Base-by-base conservation (phyloP, 2,888 invertebrate species). In the Heliconius aoede region DNA sequence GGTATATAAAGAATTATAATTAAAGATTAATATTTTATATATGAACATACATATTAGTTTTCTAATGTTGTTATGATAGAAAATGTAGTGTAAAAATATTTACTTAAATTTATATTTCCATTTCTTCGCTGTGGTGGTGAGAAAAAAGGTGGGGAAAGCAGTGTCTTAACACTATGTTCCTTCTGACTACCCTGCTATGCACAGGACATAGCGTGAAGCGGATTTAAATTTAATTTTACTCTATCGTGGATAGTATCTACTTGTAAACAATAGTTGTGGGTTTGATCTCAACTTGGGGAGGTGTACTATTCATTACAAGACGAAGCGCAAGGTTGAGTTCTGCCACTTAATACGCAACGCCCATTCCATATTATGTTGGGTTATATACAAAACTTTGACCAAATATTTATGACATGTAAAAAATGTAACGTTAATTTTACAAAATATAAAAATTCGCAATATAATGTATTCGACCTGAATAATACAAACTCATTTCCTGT, bases 1-100 rank as follows among this genome's bases (percentile, higher is more conserved):
- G 58, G 15, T 69, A 9, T 26, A 21, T n/a, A n/a, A 73, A 32
- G 68, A 69, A 69, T 69, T 69, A 69, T 69, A 69, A 69, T 69
- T 55, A 32, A 30, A 69, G 30, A 30, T 69, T 30, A 55, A 30
- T 55, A n/a, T 55, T 69, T 36, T 65, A 65, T 30, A 21, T 1
- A 7, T 65, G 24, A 36, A 58, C 24, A 24, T 58, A 58, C 46
- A 46, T 18, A 8, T 46, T 21, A 55, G n/a, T 55, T 55, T 55
- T 55, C 55, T 55, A 55, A n/a, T 55, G 55, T 55, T 55, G 55
- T 55, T 55, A n/a, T n/a, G 21, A n/a, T n/a, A n/a, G 55, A 55
- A 55, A 55, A n/a, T 55, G n/a, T n/a, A n/a, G n/a, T n/a, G n/a
- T n/a, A n/a, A n/a, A n/a, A n/a, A n/a, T n/a, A n/a, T n/a, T n/a